Conservation (phyloP, 1,140 invertebrate genomes). For the Drosophila auraria region DNA sequence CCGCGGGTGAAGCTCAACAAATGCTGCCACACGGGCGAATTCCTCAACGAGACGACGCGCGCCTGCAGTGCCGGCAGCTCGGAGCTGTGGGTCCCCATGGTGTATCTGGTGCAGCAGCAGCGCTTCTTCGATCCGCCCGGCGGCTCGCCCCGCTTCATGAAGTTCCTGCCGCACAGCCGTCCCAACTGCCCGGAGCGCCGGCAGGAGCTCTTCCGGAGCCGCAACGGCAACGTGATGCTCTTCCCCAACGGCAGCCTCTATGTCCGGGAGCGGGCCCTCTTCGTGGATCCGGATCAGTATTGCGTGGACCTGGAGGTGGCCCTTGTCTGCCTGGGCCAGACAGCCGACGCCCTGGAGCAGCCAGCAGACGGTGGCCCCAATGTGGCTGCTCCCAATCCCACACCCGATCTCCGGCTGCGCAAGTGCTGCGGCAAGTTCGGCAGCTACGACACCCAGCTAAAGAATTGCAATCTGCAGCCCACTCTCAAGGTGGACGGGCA, state of each 20-base stretch:
- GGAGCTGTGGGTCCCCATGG: constrained; percentile 73
- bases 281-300: constrained; percentile 86
- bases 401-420: constrained; percentile 75
- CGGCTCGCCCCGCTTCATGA: constrained; percentile 68
- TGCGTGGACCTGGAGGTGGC: constrained; percentile 87
- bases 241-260: constrained; percentile 87
- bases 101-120: constrained; percentile 64
- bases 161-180: constrained; percentile 62
- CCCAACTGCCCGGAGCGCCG: constrained; percentile 51
- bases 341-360: constrained; percentile 53
- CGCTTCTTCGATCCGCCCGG: constrained; percentile 69
- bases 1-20: constrained; percentile 75
- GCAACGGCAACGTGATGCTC: constrained; percentile 61
- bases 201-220: constrained; percentile 62
- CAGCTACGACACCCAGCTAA: constrained; percentile 86
- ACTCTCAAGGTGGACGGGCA: constrained; percentile 17
- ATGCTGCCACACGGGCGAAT: constrained; percentile 80
- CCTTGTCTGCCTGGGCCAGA: constrained; percentile 86
- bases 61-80: constrained; percentile 69
- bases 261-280: constrained; percentile 79
- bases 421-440: constrained; percentile 88
- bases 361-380: neutral
- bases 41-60: constrained; percentile 59
- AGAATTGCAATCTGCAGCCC: constrained; percentile 75
- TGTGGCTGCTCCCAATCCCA: neutral